phyloP scores from a whole-genome alignment of 2,888 invertebrate genomes.

The Kryphioiulus occultus region DNA sequence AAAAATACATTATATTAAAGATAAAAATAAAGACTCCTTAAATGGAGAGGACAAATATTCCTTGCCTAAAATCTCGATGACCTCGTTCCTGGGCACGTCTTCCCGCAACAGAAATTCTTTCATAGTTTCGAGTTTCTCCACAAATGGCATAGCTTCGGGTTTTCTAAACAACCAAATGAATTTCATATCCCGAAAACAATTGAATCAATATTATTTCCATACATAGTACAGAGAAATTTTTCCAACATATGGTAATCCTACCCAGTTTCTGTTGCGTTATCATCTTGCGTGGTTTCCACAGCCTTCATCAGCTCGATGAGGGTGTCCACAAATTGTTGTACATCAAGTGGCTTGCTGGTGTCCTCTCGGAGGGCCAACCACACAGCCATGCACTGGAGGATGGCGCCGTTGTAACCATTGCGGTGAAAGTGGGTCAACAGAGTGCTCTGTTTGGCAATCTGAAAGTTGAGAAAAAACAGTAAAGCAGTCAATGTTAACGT shows the following conservation, averaged over 20 bases:
- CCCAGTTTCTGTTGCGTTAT: background rate
- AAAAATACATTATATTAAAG: no score
- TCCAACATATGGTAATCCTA: background rate
- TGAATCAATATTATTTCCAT: no score
- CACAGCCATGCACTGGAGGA: conserved; percentile 62
- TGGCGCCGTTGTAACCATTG: conserved; percentile 63
- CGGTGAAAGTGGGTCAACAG: conserved; percentile 70
- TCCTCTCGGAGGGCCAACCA: conserved; percentile 57
- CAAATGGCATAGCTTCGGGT: background rate
- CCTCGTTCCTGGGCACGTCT: background rate
- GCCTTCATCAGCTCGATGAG: conserved; percentile 67
- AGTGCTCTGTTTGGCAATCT: conserved; percentile 65
- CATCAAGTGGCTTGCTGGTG: conserved; percentile 65
- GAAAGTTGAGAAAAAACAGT: conserved; percentile 31
- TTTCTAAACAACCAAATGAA: background rate
- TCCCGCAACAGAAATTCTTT: conserved; percentile 33
- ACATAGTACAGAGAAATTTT: no score
- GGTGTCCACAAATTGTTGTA: conserved; percentile 65
- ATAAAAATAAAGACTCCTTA: background rate
- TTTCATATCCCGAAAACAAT: no score
- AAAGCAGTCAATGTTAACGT: background rate
- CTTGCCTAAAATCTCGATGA: conserved; percentile 41
- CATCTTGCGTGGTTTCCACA: conserved; percentile 56
- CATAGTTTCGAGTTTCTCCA: background rate
- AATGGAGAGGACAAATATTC: background rate